Evolutionary conservation across 1,140 invertebrate genomes (phyloP).

Genomic region (Paraescarpia echinospica): DNA sequence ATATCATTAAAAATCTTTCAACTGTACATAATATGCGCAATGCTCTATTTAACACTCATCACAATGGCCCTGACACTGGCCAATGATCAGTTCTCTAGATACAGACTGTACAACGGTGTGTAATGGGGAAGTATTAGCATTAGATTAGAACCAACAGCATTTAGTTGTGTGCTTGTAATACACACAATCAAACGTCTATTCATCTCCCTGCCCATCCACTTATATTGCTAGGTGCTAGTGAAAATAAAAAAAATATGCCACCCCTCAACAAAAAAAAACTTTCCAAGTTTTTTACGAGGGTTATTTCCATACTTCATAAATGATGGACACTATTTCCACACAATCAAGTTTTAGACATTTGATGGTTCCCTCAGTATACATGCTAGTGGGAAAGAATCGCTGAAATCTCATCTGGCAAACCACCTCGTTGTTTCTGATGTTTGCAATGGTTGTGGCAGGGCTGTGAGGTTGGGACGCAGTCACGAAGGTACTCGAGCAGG

Average conservation of each 20-base stretch:
- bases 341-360: neutral
- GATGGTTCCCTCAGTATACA: neutral
- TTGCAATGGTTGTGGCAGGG: no score
- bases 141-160: neutral
- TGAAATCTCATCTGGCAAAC: neutral
- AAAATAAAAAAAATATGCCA: neutral
- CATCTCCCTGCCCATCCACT: neutral
- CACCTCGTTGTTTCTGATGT: neutral
- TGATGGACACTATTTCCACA: neutral
- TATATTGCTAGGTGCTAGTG: neutral
- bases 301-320: no score
- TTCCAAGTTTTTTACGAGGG: no score
- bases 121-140: neutral
- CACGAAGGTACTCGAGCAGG: conserved; percentile 79
- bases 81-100: neutral
- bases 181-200: no score
- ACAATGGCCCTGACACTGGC: neutral
- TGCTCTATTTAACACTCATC: no score
- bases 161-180: neutral
- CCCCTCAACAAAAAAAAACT: no score
- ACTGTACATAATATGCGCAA: no score
- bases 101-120: neutral
- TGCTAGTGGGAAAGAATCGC: neutral
- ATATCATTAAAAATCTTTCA: neutral
- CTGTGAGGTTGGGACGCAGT: conserved; percentile 66